These are phyloP conservation scores for Sesamia inferens DNA, from an alignment of 2,888 invertebrate genomes.

Conservation along the genomic window DNA sequence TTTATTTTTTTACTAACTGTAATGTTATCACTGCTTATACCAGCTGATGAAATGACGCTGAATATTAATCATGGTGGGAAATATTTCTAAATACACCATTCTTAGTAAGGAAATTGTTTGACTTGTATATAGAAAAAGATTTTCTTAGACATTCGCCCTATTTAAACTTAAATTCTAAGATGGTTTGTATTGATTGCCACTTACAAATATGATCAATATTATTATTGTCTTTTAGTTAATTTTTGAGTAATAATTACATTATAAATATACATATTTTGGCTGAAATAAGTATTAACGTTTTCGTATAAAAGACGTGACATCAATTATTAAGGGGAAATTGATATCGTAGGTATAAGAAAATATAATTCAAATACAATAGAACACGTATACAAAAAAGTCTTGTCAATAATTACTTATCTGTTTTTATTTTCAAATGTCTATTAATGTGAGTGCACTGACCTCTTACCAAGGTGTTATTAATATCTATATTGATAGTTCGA, in stretches of 20 bases:
- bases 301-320: too few species aligned
- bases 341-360: not conserved
- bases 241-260: not conserved
- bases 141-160: too few species aligned
- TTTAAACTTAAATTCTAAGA: not conserved
- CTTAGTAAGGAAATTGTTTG: not conserved
- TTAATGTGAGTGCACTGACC: not conserved
- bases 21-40: not conserved
- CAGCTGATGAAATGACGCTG: not conserved
- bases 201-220: not conserved
- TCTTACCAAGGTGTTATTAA: not conserved
- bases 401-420: not conserved
- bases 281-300: too few species aligned
- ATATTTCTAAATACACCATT: not conserved
- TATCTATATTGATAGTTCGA: too few species aligned
- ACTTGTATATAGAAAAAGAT: too few species aligned
- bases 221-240: not conserved
- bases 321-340: too few species aligned
- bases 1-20: not conserved
- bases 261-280: too few species aligned
- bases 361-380: not conserved
- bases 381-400: not conserved
- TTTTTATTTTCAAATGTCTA: not conserved
- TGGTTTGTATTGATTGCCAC: not conserved
- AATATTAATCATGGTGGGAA: conserved; percentile 11